phyloP scores from a whole-genome alignment of 1,140 invertebrate genomes.

The Hylaeus volcanicus region DNA sequence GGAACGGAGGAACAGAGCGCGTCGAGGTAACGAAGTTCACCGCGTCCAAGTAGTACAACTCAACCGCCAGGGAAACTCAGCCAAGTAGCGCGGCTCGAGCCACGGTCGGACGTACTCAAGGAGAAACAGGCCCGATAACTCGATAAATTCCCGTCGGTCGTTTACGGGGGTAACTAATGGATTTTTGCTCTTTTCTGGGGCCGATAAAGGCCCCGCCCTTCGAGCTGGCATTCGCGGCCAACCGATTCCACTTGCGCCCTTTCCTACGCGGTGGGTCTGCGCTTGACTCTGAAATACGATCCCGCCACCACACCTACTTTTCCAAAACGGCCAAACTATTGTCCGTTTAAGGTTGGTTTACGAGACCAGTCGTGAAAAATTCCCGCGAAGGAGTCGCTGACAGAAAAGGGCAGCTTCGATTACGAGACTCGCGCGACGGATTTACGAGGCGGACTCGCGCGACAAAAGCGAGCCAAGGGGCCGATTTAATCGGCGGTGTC shows the following conservation, averaged over 20 bases:
- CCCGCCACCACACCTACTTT: slow-evolving; percentile 74
- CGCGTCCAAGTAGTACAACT: background rate
- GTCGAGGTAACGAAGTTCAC: background rate
- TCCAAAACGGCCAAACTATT: slow-evolving; percentile 61
- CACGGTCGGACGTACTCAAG: background rate
- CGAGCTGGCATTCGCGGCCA: slow-evolving; percentile 49
- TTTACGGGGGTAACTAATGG: slow-evolving; percentile 46
- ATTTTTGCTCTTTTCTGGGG: slow-evolving; percentile 40
- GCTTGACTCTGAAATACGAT: slow-evolving; percentile 78
- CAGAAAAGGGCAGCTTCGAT: background rate
- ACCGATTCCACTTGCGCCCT: slow-evolving; percentile 65
- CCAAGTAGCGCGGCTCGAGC: background rate
- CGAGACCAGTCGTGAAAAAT: too few relatives aligned
- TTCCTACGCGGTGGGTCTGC: slow-evolving; percentile 68
- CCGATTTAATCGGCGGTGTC: slow-evolving; percentile 4
- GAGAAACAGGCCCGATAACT: slow-evolving; percentile 48
- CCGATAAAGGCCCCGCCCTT: slow-evolving; percentile 13
- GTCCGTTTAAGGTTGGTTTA: slow-evolving; percentile 11
- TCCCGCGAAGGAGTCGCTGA: too few relatives aligned
- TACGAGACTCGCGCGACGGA: background rate
- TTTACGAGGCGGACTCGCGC: background rate
- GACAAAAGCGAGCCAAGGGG: background rate
- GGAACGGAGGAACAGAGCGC: background rate
- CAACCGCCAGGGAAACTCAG: background rate
- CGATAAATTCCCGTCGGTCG: slow-evolving; percentile 62